Conservation (phyloP, 2,797 vertebrate genomes). For the Petrocephalus schoutedeni region DNA sequence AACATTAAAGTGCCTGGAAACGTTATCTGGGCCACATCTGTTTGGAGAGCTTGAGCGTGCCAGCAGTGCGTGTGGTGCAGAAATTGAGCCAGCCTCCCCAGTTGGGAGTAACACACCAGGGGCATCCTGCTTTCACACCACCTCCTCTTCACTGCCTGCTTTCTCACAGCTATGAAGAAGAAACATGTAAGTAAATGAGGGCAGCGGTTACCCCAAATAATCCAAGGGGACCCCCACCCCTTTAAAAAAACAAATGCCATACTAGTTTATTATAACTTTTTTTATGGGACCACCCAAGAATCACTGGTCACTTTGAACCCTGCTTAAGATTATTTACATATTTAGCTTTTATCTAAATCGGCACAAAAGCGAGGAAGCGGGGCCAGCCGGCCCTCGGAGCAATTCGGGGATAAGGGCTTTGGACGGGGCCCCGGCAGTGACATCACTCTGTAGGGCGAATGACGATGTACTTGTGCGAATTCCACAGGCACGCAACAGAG, state of each 20-base stretch:
- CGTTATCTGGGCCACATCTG: conserved; percentile 2
- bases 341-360: background rate
- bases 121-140: background rate
- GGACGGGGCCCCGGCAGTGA: background rate
- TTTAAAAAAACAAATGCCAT: background rate
- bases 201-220: background rate
- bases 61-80: conserved; percentile 12
- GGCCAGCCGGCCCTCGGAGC: background rate
- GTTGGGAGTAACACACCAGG: background rate
- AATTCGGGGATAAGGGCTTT: background rate
- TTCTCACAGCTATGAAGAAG: background rate
- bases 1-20: conserved; percentile 12
- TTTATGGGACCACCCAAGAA: background rate
- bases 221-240: background rate
- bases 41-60: background rate
- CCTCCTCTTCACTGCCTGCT: background rate
- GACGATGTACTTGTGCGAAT: background rate
- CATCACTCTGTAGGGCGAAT: background rate
- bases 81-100: background rate
- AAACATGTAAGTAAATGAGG: background rate
- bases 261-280: background rate
- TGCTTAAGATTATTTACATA: background rate
- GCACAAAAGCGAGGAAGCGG: background rate
- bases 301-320: background rate
- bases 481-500: background rate